A percentile compares a stretch with the other conserved stretches of the same genome.
Evolutionary conservation across 1,140 invertebrate genomes (phyloP).

Genomic region (Calosoma granatense): DNA sequence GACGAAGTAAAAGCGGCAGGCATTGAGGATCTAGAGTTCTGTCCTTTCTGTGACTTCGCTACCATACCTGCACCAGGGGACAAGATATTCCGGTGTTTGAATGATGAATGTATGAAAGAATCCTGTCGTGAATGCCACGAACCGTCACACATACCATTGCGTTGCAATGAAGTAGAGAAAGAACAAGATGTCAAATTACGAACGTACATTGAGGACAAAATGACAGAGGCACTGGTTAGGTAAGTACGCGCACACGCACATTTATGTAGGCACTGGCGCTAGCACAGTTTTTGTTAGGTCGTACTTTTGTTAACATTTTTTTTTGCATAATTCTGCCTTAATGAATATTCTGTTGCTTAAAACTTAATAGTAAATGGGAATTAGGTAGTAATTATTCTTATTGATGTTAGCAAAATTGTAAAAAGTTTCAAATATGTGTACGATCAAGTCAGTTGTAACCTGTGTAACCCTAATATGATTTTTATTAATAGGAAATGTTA

Average conservation of each 20-base stretch:
- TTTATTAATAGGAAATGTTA: constrained; percentile 42
- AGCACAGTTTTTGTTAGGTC: no score
- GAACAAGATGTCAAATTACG: constrained; percentile 41
- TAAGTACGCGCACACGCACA: no score
- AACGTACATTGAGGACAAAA: constrained; percentile 50
- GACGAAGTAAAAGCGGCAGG: constrained; percentile 48
- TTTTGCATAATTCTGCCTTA: no score
- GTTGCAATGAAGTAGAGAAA: constrained; percentile 51
- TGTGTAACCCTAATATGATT: no score
- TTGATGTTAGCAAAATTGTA: no score
- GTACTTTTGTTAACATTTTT: no score
- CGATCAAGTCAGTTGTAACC: no score
- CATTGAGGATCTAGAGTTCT: constrained; percentile 48
- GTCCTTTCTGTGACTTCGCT: constrained; percentile 54
- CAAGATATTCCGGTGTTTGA: constrained; percentile 52
- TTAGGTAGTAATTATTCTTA: no score
- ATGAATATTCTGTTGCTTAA: no score
- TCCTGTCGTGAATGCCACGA: constrained; percentile 52
- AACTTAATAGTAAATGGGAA: no score
- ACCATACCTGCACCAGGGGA: constrained; percentile 46
- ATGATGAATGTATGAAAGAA: constrained; percentile 54
- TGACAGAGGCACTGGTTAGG: constrained; percentile 52
- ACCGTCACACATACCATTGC: constrained; percentile 49
- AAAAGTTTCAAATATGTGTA: no score
- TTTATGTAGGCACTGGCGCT: no score